Percentiles rank a stretch among this genome's conserved stretches.
These are phyloP conservation scores for Sebastes schlegelii DNA, from an alignment of 2,113 vertebrate genomes.

Conservation along the genomic window DNA sequence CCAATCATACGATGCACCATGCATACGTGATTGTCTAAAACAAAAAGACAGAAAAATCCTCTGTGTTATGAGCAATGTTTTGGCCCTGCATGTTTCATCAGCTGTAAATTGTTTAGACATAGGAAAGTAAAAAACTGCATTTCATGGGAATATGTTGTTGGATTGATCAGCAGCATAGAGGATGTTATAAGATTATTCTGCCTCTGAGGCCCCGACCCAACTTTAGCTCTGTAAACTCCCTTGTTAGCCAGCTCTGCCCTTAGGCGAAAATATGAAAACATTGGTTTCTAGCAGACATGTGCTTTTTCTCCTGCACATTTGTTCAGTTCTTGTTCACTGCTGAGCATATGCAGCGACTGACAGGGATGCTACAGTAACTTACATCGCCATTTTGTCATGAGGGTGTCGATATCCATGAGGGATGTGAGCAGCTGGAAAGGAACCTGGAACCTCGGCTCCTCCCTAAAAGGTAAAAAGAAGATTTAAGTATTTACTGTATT, in stretches of 20 bases:
- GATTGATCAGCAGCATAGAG: slow-evolving; percentile 7
- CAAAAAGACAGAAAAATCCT: not conserved
- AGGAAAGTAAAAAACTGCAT: not conserved
- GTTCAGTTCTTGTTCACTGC: slow-evolving; percentile 1
- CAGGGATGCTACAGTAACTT: slow-evolving; percentile 65
- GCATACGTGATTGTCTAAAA: slow-evolving; percentile 95
- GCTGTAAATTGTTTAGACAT: not conserved
- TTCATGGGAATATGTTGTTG: slow-evolving; percentile 24
- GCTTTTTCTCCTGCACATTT: not conserved
- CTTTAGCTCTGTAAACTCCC: slow-evolving; percentile 14
- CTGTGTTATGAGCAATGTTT: not conserved
- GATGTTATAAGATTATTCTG: not conserved
- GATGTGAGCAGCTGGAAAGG: slow-evolving; percentile 95
- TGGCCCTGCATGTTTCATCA: slow-evolving; percentile 5
- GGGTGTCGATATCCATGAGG: slow-evolving; percentile 94
- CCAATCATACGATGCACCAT: slow-evolving; percentile 98
- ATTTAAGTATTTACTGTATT: not conserved
- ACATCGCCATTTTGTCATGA: slow-evolving; percentile 99
- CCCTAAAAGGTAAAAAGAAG: slow-evolving; percentile 79
- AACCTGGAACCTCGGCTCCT: slow-evolving; percentile 96
- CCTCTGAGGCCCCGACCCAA: slow-evolving; percentile 26
- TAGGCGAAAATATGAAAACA: not conserved
- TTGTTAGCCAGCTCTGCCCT: slow-evolving; percentile 8
- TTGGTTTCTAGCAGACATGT: not conserved
- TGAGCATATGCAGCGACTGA: not conserved